phyloP scores from a whole-genome alignment of 2,113 vertebrate species.

The Paracanthobrama guichenoti region DNA sequence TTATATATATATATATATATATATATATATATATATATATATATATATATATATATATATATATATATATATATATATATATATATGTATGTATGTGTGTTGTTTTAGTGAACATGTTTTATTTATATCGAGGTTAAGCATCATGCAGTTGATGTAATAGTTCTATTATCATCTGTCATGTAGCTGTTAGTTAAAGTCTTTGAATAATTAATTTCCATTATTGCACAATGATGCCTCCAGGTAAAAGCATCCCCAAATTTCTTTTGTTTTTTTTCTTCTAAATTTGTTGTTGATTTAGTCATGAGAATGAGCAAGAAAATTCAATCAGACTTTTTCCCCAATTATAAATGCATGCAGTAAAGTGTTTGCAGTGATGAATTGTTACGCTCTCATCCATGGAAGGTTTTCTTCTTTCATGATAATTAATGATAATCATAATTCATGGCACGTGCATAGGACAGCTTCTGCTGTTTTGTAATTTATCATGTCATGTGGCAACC shows the following conservation, averaged over 20 bases:
- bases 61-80: too few species aligned
- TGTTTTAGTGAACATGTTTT: neutral
- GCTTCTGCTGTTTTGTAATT: neutral
- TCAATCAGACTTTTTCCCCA: neutral
- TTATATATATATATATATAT: too few species aligned
- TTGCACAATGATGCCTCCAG: neutral
- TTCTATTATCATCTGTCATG: neutral
- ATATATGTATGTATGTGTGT: too few species aligned
- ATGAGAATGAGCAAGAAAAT: neutral
- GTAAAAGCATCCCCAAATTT: neutral
- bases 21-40: too few species aligned
- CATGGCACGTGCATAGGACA: neutral
- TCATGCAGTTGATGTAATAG: neutral
- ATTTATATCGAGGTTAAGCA: neutral
- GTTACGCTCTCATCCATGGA: neutral
- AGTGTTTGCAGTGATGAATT: neutral
- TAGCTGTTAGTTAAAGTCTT: neutral
- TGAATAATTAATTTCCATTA: neutral
- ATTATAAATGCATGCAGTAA: neutral
- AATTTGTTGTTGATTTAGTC: neutral
- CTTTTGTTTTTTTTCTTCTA: neutral
- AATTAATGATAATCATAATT: conserved; percentile 2
- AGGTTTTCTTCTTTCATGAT: conserved; percentile 1
- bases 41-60: too few species aligned
- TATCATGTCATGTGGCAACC: neutral